Evolutionary conservation across 1,140 invertebrate species (phyloP).

Genomic region (Drosophila malerkotliana): DNA sequence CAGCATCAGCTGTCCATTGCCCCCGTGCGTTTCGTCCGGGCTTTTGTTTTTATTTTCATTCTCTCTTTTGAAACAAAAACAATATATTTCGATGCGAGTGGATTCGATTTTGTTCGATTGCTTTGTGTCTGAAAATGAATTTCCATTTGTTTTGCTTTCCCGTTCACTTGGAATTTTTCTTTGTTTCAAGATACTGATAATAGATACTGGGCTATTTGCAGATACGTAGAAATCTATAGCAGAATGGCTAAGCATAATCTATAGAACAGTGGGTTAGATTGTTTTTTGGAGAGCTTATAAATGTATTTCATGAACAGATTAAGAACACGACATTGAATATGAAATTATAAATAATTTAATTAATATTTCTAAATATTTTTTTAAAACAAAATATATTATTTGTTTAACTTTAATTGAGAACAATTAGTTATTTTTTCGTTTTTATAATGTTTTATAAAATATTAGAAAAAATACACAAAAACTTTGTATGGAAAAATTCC

Average conservation of each 20-base stretch:
- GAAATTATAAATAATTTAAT: background rate
- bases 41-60: slow-evolving; percentile 5
- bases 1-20: slow-evolving; percentile 72
- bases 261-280: background rate
- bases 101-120: slow-evolving; percentile 34
- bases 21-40: slow-evolving; percentile 32
- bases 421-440: too few species aligned
- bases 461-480: background rate
- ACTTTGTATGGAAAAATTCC: too few species aligned
- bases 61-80: background rate
- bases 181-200: slow-evolving; percentile 52
- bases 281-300: background rate
- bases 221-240: background rate
- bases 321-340: background rate
- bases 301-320: background rate
- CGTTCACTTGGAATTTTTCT: slow-evolving; percentile 39
- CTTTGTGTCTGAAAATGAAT: slow-evolving; percentile 46
- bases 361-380: too few species aligned
- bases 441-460: too few species aligned
- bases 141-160: slow-evolving; percentile 35
- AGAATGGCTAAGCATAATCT: slow-evolving; percentile 7
- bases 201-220: slow-evolving; percentile 25
- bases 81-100: slow-evolving; percentile 19
- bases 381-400: too few species aligned
- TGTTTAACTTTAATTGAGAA: too few species aligned